Evolutionary conservation across 1,140 invertebrate species (phyloP).

Genomic region (Pseudobourletiella spinata): DNA sequence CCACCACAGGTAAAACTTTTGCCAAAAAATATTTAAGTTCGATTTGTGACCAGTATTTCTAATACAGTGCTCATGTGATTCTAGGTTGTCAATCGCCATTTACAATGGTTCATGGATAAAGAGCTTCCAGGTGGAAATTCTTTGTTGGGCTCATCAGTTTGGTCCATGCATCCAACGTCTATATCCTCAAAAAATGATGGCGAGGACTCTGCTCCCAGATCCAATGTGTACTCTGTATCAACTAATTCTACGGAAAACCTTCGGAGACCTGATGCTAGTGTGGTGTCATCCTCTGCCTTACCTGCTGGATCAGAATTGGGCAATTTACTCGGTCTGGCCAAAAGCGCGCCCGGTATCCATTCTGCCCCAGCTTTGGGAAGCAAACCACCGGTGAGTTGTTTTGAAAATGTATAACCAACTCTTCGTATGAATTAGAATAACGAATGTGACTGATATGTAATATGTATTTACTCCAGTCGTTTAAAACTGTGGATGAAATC

Average conservation of each 20-base stretch:
- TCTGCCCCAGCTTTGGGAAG: background rate
- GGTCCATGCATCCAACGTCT: constrained; percentile 32
- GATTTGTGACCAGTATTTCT: no score
- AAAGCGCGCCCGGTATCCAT: background rate
- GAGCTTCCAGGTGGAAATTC: constrained; percentile 26
- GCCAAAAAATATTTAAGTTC: no score
- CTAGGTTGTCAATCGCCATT: constrained; percentile 29
- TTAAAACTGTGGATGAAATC: constrained; percentile 30
- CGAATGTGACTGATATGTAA: no score
- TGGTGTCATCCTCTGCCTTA: background rate
- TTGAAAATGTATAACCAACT: no score
- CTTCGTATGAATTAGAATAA: no score
- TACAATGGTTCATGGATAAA: constrained; percentile 28
- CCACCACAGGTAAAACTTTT: constrained; percentile 32
- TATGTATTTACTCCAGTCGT: constrained; percentile 8
- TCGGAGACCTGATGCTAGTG: background rate
- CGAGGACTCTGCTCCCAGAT: background rate
- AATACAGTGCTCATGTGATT: no score
- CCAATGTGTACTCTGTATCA: background rate
- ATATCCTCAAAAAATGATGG: background rate
- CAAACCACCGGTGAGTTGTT: no score
- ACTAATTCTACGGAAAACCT: background rate
- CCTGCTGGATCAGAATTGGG: background rate
- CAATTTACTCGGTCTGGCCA: background rate
- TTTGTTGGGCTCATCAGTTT: constrained; percentile 31